These are phyloP conservation scores for Gnathochromis pfefferi DNA, from an alignment of 2,113 vertebrate species.

Conservation along the genomic window DNA sequence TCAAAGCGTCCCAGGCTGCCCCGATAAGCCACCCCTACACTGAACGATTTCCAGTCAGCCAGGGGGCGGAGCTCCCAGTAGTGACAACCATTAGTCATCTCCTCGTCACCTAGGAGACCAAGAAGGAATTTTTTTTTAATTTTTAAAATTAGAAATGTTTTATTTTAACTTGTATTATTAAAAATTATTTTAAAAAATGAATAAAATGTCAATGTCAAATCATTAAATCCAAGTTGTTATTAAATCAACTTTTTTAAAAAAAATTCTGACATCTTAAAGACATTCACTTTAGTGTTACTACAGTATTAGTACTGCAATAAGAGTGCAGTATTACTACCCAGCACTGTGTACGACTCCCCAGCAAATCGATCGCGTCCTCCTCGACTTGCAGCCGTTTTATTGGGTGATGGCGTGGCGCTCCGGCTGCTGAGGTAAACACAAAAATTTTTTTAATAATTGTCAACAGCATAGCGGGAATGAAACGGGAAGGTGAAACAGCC, in stretches of 20 bases:
- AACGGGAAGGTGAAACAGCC: not conserved
- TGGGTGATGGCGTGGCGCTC: conserved; percentile 83
- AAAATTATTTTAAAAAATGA: not conserved
- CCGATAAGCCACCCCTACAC: conserved; percentile 82
- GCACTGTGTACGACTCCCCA: conserved; percentile 92
- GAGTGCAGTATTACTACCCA: conserved; percentile 67
- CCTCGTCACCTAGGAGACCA: conserved; percentile 77
- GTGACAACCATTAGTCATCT: conserved; percentile 79
- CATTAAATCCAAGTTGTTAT: not conserved
- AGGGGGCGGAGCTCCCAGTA: conserved; percentile 91
- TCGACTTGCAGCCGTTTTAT: conserved; percentile 70
- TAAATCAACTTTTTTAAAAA: not conserved
- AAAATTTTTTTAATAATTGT: not conserved
- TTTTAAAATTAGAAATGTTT: not conserved
- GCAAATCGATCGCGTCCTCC: conserved; percentile 82
- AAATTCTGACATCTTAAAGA: not conserved
- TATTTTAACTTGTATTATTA: not conserved
- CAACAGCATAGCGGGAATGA: not conserved
- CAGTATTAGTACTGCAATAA: not conserved
- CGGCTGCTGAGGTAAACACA: conserved; percentile 38
- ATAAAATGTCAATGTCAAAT: not conserved
- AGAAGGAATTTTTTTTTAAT: accelerated
- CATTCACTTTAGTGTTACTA: not conserved
- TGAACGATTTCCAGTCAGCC: conserved; percentile 88
- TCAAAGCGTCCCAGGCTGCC: conserved; percentile 85